A percentile compares a stretch with the other conserved stretches of the same genome.
Evolutionary conservation across 2,888 invertebrate species (phyloP).

Genomic region (Cecidostiba fungosa): DNA sequence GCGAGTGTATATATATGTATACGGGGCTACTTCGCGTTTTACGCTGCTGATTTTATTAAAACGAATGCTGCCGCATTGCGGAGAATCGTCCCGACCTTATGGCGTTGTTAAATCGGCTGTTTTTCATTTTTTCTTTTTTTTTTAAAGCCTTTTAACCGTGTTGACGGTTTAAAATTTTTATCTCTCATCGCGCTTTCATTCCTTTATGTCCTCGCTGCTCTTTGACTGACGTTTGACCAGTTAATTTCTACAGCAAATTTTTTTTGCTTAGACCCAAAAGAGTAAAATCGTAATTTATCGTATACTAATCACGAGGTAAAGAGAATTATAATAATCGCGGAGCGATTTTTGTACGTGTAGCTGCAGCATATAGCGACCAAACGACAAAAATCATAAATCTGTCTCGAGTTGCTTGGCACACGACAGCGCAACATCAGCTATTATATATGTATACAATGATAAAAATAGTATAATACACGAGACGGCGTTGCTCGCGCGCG

Average conservation of each 20-base stretch:
- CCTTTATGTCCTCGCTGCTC: neutral
- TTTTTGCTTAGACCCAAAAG: no score
- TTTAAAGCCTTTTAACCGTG: neutral
- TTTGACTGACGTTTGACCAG: neutral
- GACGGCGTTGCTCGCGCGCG: neutral
- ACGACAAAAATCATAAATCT: conserved; percentile 18
- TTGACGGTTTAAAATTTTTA: conserved; percentile 4
- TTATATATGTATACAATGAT: neutral
- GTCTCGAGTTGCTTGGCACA: neutral
- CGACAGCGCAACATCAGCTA: neutral
- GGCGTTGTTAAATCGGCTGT: neutral
- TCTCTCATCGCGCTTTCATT: neutral
- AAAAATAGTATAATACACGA: neutral
- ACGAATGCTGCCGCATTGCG: neutral
- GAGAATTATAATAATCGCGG: no score
- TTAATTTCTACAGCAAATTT: neutral
- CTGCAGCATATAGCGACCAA: neutral
- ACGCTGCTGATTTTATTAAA: conserved; percentile 12
- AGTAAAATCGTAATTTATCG: no score
- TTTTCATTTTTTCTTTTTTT: conserved; percentile 5
- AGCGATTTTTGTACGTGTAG: no score
- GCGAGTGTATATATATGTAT: neutral
- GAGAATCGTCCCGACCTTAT: neutral
- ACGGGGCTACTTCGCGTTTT: neutral
- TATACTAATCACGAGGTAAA: no score